Conservation (phyloP, 1,140 invertebrate genomes). For the Araneus ventricosus region DNA sequence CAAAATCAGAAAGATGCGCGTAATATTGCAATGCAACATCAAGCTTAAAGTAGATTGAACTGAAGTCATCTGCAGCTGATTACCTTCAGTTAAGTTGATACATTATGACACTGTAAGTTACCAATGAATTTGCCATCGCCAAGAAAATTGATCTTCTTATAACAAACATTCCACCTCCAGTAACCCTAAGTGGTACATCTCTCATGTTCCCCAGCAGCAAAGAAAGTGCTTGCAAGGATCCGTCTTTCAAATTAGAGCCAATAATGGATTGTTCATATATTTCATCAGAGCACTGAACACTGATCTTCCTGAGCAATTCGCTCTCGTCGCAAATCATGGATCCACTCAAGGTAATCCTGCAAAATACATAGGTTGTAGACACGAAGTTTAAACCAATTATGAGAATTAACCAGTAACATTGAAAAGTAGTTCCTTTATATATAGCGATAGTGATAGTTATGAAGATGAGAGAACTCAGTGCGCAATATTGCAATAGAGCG, state of each 20-base stretch:
- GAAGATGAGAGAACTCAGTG: neutral
- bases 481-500: neutral
- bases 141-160: neutral
- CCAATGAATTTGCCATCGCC: neutral
- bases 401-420: neutral
- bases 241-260: neutral
- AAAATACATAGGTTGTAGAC: neutral
- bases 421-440: neutral
- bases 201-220: neutral
- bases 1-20: too few species aligned
- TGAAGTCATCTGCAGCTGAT: too few species aligned
- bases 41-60: too few species aligned
- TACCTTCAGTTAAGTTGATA: neutral
- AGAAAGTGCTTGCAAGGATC: neutral
- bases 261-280: neutral
- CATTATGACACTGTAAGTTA: neutral
- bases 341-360: neutral
- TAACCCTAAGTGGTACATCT: neutral
- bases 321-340: neutral
- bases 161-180: neutral
- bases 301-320: neutral
- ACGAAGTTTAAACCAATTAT: neutral
- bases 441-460: neutral
- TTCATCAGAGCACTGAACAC: neutral
- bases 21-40: too few species aligned